Conservation (phyloP, 1,140 invertebrate genomes). For the Drosophila tsacasi region DNA sequence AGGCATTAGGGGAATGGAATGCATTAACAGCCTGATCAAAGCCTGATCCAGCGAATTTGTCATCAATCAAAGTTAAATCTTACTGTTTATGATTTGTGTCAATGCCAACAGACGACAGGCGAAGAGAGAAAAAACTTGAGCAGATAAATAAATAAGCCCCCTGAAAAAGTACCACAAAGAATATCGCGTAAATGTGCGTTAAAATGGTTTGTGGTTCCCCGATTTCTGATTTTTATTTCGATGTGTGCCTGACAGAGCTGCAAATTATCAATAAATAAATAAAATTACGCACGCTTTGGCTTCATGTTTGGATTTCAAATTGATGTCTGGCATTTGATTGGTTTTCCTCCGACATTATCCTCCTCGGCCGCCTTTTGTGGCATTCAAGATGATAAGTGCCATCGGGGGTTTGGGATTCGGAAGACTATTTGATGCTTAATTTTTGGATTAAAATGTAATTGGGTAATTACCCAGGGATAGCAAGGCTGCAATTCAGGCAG, state of each 20-base stretch:
- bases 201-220: conserved; percentile 63
- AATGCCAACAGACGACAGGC: conserved; percentile 32
- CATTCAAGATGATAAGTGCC: conserved; percentile 24
- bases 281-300: conserved; percentile 78
- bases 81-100: conserved; percentile 53
- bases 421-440: conserved; percentile 16
- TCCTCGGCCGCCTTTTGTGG: conserved; percentile 5
- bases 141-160: conserved; percentile 53
- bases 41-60: conserved; percentile 49
- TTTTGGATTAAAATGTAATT: conserved; percentile 52
- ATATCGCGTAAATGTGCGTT: conserved; percentile 73
- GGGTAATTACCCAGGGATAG: conserved; percentile 40
- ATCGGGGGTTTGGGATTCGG: not conserved
- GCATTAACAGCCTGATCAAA: conserved; percentile 49
- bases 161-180: conserved; percentile 59
- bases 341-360: conserved; percentile 34
- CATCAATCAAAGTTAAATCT: conserved; percentile 63
- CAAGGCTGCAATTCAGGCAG: not conserved
- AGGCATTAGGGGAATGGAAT: conserved; percentile 14
- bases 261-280: conserved; percentile 83
- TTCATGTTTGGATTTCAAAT: conserved; percentile 68
- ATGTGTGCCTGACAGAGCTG: conserved; percentile 60
- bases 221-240: conserved; percentile 34
- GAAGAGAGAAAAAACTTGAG: conserved; percentile 28
- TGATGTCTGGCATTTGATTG: conserved; percentile 79